Percentiles rank a stretch among this genome's conserved stretches.
Conservation (phyloP, 1,140 invertebrate genomes). For the Apis florea region DNA sequence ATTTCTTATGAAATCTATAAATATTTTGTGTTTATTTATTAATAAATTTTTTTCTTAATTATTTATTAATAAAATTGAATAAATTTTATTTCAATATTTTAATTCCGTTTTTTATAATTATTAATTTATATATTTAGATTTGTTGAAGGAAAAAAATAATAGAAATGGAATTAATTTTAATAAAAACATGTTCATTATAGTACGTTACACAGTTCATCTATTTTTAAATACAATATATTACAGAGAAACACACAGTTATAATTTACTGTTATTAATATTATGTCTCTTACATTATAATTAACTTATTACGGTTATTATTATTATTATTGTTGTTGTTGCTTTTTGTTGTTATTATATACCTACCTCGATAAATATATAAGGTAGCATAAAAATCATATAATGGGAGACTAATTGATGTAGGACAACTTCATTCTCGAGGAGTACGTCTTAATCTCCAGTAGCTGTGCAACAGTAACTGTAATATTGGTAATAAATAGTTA, state of each 20-base stretch:
- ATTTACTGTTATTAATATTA: conserved; percentile 80
- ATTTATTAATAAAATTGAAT: background rate
- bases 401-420: conserved; percentile 75
- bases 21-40: background rate
- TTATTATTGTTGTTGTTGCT: conserved; percentile 63
- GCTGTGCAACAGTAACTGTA: conserved; percentile 72
- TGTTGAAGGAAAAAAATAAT: conserved; percentile 49
- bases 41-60: too few species aligned
- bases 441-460: conserved; percentile 71
- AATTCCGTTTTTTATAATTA: background rate
- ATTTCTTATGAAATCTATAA: background rate
- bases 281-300: conserved; percentile 76
- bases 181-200: conserved; percentile 67
- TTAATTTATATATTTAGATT: conserved; percentile 17
- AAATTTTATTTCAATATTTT: background rate
- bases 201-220: conserved; percentile 74
- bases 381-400: conserved; percentile 73
- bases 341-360: conserved; percentile 72
- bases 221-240: conserved; percentile 80
- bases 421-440: conserved; percentile 66
- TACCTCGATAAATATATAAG: conserved; percentile 75
- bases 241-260: conserved; percentile 80
- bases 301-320: conserved; percentile 72
- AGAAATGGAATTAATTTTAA: conserved; percentile 66
- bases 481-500: conserved; percentile 79